Base-by-base conservation (phyloP, 2,888 invertebrate genomes). In the Diplazon laetatorius region DNA sequence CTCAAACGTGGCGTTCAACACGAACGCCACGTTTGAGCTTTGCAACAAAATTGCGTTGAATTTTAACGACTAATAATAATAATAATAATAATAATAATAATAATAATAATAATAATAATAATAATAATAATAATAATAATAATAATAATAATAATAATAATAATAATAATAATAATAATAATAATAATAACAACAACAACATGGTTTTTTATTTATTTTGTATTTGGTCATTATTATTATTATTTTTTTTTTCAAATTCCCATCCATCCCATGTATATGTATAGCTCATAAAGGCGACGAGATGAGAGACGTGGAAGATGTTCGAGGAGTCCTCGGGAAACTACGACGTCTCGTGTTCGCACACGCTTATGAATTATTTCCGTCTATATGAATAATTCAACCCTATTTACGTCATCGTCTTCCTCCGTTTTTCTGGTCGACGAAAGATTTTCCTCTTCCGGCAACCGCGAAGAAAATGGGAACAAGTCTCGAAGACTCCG, bases 301-400 rank as follows among this genome's bases (percentile, higher is more conserved):
- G 8, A 37, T 35, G 20, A 48, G 25, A 46, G 48, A 10, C 37
- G 46, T 55, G 10, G 22, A 62, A 52, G 42, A 42, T 62, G 30
- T 42, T 48, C 22, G 37, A 10, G 5, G 20, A 48, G 62, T 77
- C 42, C n/a, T 62, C 68, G 44, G 16, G 46, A 46, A 52, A 66
- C 55, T 48, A n/a, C 20, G 18, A 30, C 55, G 39, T 62, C 25
- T 10, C 68, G 35, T 52, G 48, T 46, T 50, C 48, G 44, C 57
- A 66, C 57, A 71, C 80, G 77, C 82, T 84, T 81, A 84, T 83
- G 85, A 87, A 86, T 87, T 84, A 85, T 84, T 84, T 80, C 74
- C 22, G 44, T 25, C 59, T 55, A 83, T n/a, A n/a, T 87, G 84
- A 87, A 87, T 87, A 81, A 85, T 87, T 87, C 85, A 86, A 79